Percentiles rank a stretch among this genome's conserved stretches.
phyloP scores from a whole-genome alignment of 2,797 vertebrate species.

The Amazona ochrocephala region DNA sequence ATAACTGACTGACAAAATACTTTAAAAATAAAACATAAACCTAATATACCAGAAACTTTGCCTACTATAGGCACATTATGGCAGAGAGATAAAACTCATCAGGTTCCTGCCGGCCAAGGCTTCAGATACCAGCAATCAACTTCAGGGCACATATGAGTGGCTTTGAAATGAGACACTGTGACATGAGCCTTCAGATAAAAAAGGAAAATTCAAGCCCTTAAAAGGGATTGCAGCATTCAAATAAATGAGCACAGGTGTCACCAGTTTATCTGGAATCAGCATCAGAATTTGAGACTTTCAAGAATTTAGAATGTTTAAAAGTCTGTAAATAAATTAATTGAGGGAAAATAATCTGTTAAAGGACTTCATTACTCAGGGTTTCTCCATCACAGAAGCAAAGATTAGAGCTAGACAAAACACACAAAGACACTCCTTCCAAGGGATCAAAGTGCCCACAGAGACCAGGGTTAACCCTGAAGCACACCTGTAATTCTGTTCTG shows the following conservation, averaged over 20 bases:
- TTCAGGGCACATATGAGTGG: background rate
- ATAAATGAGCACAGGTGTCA: slow-evolving; percentile 31
- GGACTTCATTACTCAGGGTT: background rate
- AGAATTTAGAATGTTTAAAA: background rate
- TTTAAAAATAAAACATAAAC: background rate
- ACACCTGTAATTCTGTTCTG: background rate
- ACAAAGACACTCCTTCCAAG: background rate
- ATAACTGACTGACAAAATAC: background rate
- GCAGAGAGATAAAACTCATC: background rate
- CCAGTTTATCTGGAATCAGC: background rate
- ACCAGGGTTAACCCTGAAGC: background rate
- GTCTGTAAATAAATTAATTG: slow-evolving; percentile 5
- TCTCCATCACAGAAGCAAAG: background rate
- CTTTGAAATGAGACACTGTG: slow-evolving; percentile 17
- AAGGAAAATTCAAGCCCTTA: slow-evolving; percentile 17
- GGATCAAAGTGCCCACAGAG: background rate
- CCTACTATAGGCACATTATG: background rate
- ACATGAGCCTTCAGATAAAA: background rate
- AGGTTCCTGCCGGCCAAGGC: background rate
- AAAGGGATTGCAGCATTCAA: background rate
- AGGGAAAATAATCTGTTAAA: background rate
- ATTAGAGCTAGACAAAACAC: background rate
- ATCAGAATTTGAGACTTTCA: background rate
- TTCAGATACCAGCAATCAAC: background rate
- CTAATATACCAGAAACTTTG: background rate